phyloP scores from a whole-genome alignment of 2,113 vertebrate genomes.

The Myrmecophaga tridactyla region DNA sequence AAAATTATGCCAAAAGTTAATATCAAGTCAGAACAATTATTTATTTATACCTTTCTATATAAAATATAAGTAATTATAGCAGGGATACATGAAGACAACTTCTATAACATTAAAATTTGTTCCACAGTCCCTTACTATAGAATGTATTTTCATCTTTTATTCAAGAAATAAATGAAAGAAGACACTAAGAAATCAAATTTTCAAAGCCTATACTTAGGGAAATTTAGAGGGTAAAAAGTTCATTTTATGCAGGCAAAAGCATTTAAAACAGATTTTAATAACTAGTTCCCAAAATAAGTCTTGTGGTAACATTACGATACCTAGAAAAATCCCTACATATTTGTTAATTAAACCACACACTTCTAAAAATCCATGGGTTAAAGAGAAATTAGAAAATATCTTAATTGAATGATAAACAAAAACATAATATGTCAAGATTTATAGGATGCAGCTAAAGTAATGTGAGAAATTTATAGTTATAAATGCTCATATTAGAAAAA shows the following conservation, averaged over 20 bases:
- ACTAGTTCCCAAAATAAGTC: background rate
- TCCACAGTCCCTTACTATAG: background rate
- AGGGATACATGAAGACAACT: background rate
- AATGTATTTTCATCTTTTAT: constrained; percentile 4
- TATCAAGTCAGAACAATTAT: background rate
- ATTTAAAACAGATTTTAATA: constrained; percentile 3
- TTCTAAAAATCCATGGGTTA: background rate
- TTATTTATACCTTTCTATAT: background rate
- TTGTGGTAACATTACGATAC: background rate
- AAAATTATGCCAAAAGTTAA: background rate
- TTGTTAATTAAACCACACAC: background rate
- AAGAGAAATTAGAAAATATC: constrained; percentile 40
- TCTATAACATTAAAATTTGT: background rate
- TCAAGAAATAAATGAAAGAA: constrained; percentile 18
- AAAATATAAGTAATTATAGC: background rate
- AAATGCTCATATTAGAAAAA: background rate
- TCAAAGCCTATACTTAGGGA: background rate
- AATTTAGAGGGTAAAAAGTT: background rate
- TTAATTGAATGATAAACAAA: background rate
- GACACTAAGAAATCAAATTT: background rate
- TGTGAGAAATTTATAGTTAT: background rate
- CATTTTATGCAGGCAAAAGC: background rate
- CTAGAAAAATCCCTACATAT: background rate
- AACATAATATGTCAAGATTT: background rate
- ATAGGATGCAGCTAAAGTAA: background rate